Conservation (phyloP, 2,113 vertebrate genomes). For the Corythornis vintsioides region DNA sequence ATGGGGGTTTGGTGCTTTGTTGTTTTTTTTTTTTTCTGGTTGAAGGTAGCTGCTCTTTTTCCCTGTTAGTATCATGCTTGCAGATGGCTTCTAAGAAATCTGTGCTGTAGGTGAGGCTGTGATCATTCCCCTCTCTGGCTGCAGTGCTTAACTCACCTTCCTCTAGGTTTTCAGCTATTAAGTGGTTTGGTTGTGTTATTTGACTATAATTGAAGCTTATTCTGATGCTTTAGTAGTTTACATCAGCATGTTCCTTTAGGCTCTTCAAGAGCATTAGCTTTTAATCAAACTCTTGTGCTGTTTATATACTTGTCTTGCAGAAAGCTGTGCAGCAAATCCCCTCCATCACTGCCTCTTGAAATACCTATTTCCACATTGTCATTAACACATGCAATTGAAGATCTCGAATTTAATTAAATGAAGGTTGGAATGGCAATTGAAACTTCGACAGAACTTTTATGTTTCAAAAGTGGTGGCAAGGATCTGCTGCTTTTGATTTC, state of each 20-base stretch:
- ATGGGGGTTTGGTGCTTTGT: fast-evolving
- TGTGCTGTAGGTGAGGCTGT: background rate
- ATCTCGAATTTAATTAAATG: background rate
- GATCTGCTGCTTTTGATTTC: background rate
- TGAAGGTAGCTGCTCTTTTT: background rate
- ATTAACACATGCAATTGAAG: background rate
- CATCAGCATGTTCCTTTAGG: background rate
- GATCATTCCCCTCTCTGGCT: background rate
- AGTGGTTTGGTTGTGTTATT: background rate
- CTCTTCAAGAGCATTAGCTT: background rate
- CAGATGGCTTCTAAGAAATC: background rate
- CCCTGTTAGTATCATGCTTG: background rate
- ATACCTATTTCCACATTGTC: background rate
- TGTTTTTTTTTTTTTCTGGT: background rate
- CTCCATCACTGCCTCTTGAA: background rate
- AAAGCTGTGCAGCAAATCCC: background rate
- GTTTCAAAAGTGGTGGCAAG: background rate
- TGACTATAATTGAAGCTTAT: background rate
- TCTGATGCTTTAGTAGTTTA: background rate
- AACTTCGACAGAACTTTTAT: background rate
- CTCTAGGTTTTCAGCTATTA: background rate
- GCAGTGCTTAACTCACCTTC: background rate
- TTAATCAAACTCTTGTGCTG: background rate
- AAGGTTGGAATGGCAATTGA: background rate
- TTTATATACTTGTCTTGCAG: background rate